phyloP scores from a whole-genome alignment of 2,113 vertebrate genomes.

The Mobula birostris region DNA sequence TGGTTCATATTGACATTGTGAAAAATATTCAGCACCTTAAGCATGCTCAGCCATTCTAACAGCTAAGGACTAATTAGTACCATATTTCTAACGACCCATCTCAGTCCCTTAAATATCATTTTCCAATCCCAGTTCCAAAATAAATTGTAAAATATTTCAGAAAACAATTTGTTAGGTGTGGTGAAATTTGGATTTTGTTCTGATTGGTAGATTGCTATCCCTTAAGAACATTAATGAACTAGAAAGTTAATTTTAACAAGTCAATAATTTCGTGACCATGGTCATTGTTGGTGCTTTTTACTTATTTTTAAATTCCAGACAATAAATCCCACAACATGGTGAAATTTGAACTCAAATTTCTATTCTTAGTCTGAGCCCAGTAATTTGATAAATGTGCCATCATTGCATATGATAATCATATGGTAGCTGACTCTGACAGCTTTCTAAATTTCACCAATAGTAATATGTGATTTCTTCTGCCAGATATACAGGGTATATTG shows the following conservation, averaged over 20 bases:
- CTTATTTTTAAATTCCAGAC: no score
- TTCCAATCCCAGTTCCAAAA: not conserved
- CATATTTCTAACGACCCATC: not conserved
- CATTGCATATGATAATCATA: no score
- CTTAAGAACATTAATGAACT: no score
- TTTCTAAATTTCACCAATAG: not conserved
- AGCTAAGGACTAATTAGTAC: not conserved
- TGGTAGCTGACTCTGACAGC: not conserved
- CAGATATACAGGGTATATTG: not conserved
- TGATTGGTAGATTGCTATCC: no score
- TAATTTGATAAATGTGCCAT: no score
- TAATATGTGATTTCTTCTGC: not conserved
- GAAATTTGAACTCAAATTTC: no score
- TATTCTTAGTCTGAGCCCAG: no score
- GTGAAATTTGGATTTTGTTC: not conserved
- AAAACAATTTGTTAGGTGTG: not conserved
- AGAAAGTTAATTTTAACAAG: no score
- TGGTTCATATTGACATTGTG: not conserved
- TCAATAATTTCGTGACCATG: no score
- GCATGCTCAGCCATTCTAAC: not conserved
- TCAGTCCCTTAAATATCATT: not conserved
- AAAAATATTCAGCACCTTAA: not conserved
- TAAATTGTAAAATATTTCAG: not conserved
- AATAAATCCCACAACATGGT: no score
- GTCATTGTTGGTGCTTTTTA: no score